These are phyloP conservation scores for Apis florea DNA, from an alignment of 1,140 invertebrate species.

Conservation along the genomic window DNA sequence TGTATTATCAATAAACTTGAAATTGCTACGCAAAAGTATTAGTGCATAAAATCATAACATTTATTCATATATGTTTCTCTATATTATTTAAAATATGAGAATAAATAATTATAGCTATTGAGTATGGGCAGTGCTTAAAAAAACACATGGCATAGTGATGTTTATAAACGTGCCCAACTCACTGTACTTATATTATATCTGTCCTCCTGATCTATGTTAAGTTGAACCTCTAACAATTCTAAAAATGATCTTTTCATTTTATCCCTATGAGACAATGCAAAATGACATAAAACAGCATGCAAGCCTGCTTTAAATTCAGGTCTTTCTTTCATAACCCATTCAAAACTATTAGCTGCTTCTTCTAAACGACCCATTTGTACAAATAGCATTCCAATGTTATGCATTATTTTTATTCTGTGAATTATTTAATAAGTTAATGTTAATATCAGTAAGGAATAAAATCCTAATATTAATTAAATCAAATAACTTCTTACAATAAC, in stretches of 20 bases:
- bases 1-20: neutral
- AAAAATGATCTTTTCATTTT: slow-evolving; percentile 97
- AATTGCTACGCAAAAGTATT: neutral
- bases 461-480: neutral
- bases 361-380: slow-evolving; percentile 97
- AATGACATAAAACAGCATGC: slow-evolving; percentile 96
- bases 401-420: slow-evolving; percentile 96
- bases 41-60: neutral
- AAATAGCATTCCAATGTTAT: slow-evolving; percentile 98
- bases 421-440: slow-evolving; percentile 51
- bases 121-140: slow-evolving; percentile 11
- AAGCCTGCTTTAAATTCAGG: slow-evolving; percentile 93
- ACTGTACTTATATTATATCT: slow-evolving; percentile 83
- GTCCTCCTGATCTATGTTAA: slow-evolving; percentile 91
- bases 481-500: neutral
- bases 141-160: slow-evolving; percentile 8
- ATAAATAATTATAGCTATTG: neutral
- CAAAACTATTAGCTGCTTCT: slow-evolving; percentile 97
- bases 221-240: slow-evolving; percentile 92
- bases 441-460: neutral
- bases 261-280: slow-evolving; percentile 95
- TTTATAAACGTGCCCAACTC: slow-evolving; percentile 58
- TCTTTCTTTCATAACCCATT: slow-evolving; percentile 98
- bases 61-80: neutral
- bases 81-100: slow-evolving; percentile 4